Base-by-base conservation (phyloP, 2,888 invertebrate species). In the Ornithoptera alexandrae region DNA sequence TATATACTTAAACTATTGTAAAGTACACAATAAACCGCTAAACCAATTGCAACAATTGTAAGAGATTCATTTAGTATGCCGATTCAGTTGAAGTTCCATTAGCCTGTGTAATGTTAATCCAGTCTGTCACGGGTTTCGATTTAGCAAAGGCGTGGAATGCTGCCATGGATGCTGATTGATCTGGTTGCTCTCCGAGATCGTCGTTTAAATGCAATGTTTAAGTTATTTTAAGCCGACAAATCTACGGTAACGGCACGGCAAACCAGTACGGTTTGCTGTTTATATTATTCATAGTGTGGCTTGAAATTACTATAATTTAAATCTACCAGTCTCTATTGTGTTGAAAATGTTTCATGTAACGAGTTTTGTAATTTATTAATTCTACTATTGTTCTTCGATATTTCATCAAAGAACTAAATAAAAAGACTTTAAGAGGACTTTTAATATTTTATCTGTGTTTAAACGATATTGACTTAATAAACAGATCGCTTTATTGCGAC, bases 51-150 rank as follows among this genome's bases (percentile, higher is more conserved):
- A 68, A 75, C 75, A 76, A 79, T 74, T 72, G 73, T 73, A 72
- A 22, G 63, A 76, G 77, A 75, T 78, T 77, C 76, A 74, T 76
- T 78, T 76, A 77, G 82, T 83, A 83, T 83, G 83, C 83, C 83
- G 82, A 86, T 85, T 85, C 79, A 83, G 82, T 83, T 81, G 76
- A 79, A 77, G 79, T 80, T 79, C 79, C 80, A 83, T 82, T 83
- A 79, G 81, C 80, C 79, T 79, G 78, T 84, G 77, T 78, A 78
- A 82, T 84, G 85, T 86, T 85, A 86, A 85, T 85, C 82, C 79
- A 80, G 81, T 81, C 83, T 84, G 84, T 84, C 84, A 81, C 83
- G 77, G 86, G 85, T 88, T 85, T 85, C 84, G 84, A 85, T 87
- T 87, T 84, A 79, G 80, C 80, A 30, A 57, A 62, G 81, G 81